Evolutionary conservation across 37 sponge, comb jelly and placozoan genomes (phyloP), one percentile per base, ranked within the genome.

Genomic region (Agelas oroides): DNA sequence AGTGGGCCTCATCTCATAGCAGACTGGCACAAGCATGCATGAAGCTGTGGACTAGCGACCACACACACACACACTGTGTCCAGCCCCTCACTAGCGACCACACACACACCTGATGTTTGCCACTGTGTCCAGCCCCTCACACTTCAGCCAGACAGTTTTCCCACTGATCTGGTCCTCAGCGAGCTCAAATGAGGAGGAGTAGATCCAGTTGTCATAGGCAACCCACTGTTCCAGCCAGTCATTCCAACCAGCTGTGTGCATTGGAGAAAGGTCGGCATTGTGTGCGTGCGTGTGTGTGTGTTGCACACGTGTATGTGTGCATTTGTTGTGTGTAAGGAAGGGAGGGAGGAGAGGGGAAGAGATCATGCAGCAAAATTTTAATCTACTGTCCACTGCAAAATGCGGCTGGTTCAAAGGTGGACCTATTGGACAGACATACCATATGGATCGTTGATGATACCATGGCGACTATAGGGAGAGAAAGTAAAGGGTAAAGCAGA

Each of bases 91-190:
- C n/a, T n/a, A n/a, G n/a, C n/a, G n/a, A 46, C 46, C n/a, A 2
- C 62, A 23, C 62, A 36, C 79, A 53, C 21, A 95, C 95, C 67
- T 86, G 41, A 95, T 61, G 33, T 65, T 89, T 34, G 87, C 90
- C 28, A 81, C 92, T 20, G 95, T 95, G 77, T 95, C 95, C 75
- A 95, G 65, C 15, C 95, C 95, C 70, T 89, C 86, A 76, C 90
- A 92, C 68, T 86, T 79, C 64, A 95, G 79, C 70, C 70, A 89
- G 21, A 92, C 71, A 0, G 55, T 65, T 15, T 69, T 55, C 8
- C 53, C 61, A 6, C 73, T 19, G 18, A 83, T 33, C 27, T 79
- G 68, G 27, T 71, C 78, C 18, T 15, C 20, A 8, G 75, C 39
- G 36, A 77, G 46, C 19, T 33, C 30, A 67, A 93, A 85, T 18